Conservation (phyloP, 2,113 vertebrate genomes). For the Tachysurus vachellii region DNA sequence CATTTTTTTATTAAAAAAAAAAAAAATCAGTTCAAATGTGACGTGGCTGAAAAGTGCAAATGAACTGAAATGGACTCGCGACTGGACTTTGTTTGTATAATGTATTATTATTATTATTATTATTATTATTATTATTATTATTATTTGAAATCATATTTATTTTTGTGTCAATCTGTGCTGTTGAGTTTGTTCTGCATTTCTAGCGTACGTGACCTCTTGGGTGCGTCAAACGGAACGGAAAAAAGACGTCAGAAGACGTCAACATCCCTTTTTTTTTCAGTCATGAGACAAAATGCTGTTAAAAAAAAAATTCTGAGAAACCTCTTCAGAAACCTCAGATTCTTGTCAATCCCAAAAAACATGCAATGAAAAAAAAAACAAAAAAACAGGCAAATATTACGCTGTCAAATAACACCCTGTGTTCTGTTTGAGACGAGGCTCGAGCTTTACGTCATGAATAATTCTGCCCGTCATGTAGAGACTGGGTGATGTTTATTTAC, state of each 20-base stretch:
- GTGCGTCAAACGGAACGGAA: not conserved
- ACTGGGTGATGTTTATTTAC: too few species aligned
- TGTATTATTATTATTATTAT: conserved; percentile 25
- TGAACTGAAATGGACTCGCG: conserved; percentile 9
- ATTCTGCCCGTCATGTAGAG: not conserved
- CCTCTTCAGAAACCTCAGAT: not conserved
- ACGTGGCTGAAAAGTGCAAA: not conserved
- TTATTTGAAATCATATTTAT: conserved; percentile 1
- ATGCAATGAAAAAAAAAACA: too few species aligned
- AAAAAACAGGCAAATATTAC: not conserved
- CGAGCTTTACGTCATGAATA: not conserved
- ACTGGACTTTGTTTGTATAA: conserved; percentile 9
- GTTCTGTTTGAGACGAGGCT: not conserved
- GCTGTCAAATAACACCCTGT: not conserved
- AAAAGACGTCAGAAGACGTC: not conserved
- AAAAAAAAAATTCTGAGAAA: not conserved
- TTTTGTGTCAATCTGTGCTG: not conserved
- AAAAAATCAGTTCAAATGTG: conserved; percentile 14
- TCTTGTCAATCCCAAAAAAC: not conserved
- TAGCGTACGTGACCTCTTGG: not conserved
- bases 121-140: conserved; percentile 24
- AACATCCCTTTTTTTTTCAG: not conserved
- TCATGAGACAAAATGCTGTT: not conserved
- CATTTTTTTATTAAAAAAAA: not conserved
- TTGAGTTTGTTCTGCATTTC: conserved; percentile 16